Percentiles rank a stretch among this genome's conserved stretches.
phyloP scores from a whole-genome alignment of 2,797 vertebrate genomes.

The Mionectes olivaceus region DNA sequence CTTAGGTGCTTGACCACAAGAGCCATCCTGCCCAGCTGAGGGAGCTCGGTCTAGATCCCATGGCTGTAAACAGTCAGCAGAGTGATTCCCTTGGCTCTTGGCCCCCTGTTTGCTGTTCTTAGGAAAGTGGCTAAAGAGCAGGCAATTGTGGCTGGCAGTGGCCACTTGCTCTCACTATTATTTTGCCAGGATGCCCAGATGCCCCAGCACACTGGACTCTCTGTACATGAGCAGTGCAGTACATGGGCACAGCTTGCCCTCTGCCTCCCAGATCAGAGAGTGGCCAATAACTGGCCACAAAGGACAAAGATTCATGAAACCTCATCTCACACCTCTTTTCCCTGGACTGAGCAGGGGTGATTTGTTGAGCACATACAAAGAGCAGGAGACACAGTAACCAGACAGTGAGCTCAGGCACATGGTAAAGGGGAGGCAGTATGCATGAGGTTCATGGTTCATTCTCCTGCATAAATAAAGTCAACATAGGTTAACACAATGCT shows the following conservation, averaged over 20 bases:
- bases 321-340: background rate
- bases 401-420: fast-evolving
- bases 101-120: background rate
- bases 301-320: background rate
- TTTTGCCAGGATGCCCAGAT: background rate
- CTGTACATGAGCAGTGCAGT: fast-evolving
- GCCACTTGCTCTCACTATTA: background rate
- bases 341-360: background rate
- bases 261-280: background rate
- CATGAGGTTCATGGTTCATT: fast-evolving
- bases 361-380: background rate
- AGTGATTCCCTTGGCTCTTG: background rate
- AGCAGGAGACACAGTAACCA: background rate
- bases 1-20: background rate
- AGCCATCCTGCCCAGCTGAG: background rate
- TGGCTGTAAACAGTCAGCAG: background rate
- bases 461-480: background rate
- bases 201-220: background rate
- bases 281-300: background rate
- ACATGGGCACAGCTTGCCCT: background rate
- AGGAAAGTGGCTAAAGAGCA: background rate
- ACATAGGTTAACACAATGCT: background rate
- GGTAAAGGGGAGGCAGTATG: background rate
- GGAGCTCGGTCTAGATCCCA: background rate
- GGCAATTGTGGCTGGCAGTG: background rate